Percentiles rank a stretch among this genome's conserved stretches.
Evolutionary conservation across 1,140 invertebrate genomes (phyloP).

Genomic region (Papilio polyxenes): DNA sequence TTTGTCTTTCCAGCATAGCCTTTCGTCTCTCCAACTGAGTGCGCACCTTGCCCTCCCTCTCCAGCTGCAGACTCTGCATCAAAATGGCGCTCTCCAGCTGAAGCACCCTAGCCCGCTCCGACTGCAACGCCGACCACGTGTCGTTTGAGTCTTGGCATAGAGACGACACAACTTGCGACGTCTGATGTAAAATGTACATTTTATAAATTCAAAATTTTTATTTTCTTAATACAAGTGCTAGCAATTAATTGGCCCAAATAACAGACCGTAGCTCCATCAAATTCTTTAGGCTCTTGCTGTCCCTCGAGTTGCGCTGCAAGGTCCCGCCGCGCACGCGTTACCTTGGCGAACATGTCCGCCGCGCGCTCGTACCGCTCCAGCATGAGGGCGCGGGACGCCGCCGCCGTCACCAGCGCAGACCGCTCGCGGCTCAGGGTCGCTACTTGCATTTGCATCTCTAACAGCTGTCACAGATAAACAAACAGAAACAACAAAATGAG

Average conservation of each 20-base stretch:
- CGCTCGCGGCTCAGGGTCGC: conserved; percentile 65
- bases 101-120: conserved; percentile 65
- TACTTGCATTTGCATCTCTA: conserved; percentile 71
- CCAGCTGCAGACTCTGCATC: conserved; percentile 66
- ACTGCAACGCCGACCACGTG: conserved; percentile 67
- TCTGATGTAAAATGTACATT: conserved; percentile 43
- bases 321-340: conserved; percentile 59
- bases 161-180: conserved; percentile 64
- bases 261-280: conserved; percentile 41
- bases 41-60: conserved; percentile 66
- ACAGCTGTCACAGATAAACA: conserved; percentile 47
- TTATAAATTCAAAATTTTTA: not conserved
- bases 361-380: conserved; percentile 70
- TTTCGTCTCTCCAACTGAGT: conserved; percentile 69
- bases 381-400: conserved; percentile 70
- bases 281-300: conserved; percentile 43
- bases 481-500: not conserved
- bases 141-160: conserved; percentile 61
- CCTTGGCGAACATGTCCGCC: conserved; percentile 62
- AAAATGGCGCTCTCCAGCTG: conserved; percentile 66
- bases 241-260: not conserved
- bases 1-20: conserved; percentile 65
- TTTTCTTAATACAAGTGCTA: too few relatives aligned
- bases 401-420: conserved; percentile 60
- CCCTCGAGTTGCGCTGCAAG: conserved; percentile 57